Evolutionary conservation across 92 coral and sea anemone species (phyloP), one percentile per base, ranked within the genome.

Genomic region (Epizoanthus rinbou): DNA sequence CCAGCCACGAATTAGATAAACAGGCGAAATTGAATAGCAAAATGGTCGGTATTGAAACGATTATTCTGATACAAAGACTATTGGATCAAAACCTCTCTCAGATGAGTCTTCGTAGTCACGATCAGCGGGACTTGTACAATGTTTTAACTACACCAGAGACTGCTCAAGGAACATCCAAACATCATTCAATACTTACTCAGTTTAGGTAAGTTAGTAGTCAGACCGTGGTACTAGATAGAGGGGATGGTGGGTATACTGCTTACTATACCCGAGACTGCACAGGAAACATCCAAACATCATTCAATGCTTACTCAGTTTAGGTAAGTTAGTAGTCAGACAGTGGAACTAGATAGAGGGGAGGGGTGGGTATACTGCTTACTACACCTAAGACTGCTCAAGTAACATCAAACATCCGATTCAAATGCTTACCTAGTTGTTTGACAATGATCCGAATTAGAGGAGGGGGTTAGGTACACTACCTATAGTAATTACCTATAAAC

Each of bases 221-320:
- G 24, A 1, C 21, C 76, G 81, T 57, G 60, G 3, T 43, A 11
- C 54, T 47, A 47, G 15, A 47, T 47, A 47, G 54, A 47, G 15
- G 54, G 54, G 54, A 47, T 13, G 53, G 53, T 47, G 6, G 54
- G 54, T 8, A 47, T 6, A 6, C 14, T 47, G 14, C 54, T 11
- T 47, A 0, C 54, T 47, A 47, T 11, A 47, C 13, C 54, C 15
- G 13, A 45, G 50, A 43, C 50, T 43, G 0, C 8, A 0, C 31
- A 28, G 31, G 31, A 28, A 65, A 82, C 74, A 52, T 81, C 89
- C 23, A 80, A 85, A 81, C 69, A 74, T 53, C 88, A 89, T 56
- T 93, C 97, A 3, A 54, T 89, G 64, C 70, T 93, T 17, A 89
- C 89, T 16, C 94, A 93, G 74, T 93, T 91, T 92, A 91, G 97